Evolutionary conservation across 2,797 vertebrate genomes (phyloP), one percentile per base, ranked within the genome.

Genomic region (Anguilla marmorata): DNA sequence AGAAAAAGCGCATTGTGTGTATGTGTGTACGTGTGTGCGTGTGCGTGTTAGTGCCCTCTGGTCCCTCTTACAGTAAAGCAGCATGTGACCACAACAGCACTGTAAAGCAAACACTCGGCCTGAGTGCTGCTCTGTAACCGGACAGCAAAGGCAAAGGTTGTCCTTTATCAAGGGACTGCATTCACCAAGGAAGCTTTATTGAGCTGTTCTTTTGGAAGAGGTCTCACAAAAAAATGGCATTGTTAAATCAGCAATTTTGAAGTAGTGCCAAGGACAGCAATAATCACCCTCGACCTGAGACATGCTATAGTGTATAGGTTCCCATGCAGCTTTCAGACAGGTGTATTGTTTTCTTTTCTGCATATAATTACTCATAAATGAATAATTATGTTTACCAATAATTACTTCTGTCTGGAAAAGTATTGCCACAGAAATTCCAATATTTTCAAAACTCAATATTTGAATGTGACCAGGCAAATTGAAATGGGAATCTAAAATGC

Each of bases 101-200:
- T 88, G 24, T 82, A 82, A 82, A 82, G 84, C 45, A 89, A 85
- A 88, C 74, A 41, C 56, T 50, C 89, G 85, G 90, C 76, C 87
- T 87, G 86, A 45, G 2, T 92, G 85, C 87, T 93, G 86, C 86
- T 90, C 89, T 93, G 91, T 92, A 93, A 92, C 87, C 89, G 90
- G 58, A 72, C 94, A 93, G 56, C 24, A 11, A 63, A 69, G 63
- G 90, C 92, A 94, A 95, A 94, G 94, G 95, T 95, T 92, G 89
- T 85, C 89, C 91, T 90, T 94, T 95, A 95, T 94, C 94, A 89
- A 76, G 3, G 8, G 2, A 87, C 85, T 88, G 54, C 93, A 88
- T 69, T 86, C 88, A 90, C 88, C 91, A 88, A 11, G 91, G 91
- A 91, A 89, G 87, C 91, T 92, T 86, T 94, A 94, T 92, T 91